Evolutionary conservation across 2,888 invertebrate species (phyloP).

Genomic region (Tribolium freemani): DNA sequence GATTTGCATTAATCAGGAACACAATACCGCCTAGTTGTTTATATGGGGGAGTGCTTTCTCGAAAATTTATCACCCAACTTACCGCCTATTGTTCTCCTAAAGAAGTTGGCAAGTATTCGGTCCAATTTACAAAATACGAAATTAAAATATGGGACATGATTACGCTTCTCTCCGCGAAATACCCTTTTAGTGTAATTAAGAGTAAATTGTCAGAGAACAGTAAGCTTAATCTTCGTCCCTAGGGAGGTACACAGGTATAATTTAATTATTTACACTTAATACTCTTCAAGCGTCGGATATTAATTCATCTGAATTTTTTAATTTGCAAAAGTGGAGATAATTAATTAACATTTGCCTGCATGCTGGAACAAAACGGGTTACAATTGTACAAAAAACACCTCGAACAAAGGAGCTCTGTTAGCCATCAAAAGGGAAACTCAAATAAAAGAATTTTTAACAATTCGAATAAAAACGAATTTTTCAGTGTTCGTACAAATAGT

Average conservation of each 20-base stretch:
- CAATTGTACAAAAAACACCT: neutral
- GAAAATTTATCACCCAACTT: constrained; percentile 29
- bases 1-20: constrained; percentile 33
- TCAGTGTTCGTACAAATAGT: too few relatives aligned
- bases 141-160: constrained; percentile 35
- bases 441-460: neutral
- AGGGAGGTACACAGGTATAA: constrained; percentile 29
- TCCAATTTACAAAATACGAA: constrained; percentile 22
- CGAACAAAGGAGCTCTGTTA: neutral
- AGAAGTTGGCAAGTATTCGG: constrained; percentile 30
- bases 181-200: constrained; percentile 35
- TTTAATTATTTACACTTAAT: constrained; percentile 29
- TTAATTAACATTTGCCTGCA: neutral
- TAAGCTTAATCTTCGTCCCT: constrained; percentile 24
- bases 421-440: neutral
- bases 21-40: constrained; percentile 30
- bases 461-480: neutral
- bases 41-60: constrained; percentile 28
- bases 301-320: neutral
- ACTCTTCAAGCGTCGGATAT: constrained; percentile 9
- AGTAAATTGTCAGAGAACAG: constrained; percentile 23
- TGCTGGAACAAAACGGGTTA: neutral
- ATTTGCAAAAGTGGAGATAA: neutral
- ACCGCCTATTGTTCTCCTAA: constrained; percentile 27
- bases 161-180: constrained; percentile 17